Conservation (phyloP, 2,888 invertebrate genomes). For the Nasonovia ribisnigri region DNA sequence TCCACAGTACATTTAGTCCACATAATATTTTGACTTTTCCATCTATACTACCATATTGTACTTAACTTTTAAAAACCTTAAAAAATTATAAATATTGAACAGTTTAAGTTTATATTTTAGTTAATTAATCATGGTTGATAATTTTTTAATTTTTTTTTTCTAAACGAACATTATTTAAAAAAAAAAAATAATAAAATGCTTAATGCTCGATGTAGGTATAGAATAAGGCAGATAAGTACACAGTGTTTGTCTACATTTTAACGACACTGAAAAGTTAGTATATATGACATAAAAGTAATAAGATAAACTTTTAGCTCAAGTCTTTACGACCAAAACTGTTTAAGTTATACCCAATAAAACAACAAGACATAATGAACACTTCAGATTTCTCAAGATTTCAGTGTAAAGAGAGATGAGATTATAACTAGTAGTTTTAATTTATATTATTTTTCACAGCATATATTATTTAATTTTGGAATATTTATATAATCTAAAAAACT, state of each 20-base stretch:
- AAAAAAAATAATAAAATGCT: not conserved
- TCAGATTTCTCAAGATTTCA: slow-evolving; percentile 19
- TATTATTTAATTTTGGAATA: not conserved
- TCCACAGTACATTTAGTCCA: not conserved
- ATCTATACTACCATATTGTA: not conserved
- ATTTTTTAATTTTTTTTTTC: not conserved
- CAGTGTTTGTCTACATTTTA: not conserved
- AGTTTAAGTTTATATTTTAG: not conserved
- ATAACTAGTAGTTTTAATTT: not conserved
- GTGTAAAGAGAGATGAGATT: not conserved
- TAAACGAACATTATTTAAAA: not conserved
- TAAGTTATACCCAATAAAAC: slow-evolving; percentile 30
- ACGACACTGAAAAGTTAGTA: not conserved
- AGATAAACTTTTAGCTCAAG: slow-evolving; percentile 16
- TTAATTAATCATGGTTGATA: not conserved
- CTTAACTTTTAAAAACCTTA: not conserved
- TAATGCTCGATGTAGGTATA: not conserved
- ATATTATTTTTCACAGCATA: not conserved
- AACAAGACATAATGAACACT: slow-evolving; percentile 30
- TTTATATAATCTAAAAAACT: not conserved
- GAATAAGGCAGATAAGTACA: not conserved
- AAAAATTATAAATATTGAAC: not conserved
- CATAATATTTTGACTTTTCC: not conserved
- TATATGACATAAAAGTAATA: slow-evolving; percentile 17
- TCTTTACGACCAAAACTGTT: slow-evolving; percentile 29